Evolutionary conservation across 2,113 vertebrate genomes (phyloP).

Genomic region (Cyanistes caeruleus): DNA sequence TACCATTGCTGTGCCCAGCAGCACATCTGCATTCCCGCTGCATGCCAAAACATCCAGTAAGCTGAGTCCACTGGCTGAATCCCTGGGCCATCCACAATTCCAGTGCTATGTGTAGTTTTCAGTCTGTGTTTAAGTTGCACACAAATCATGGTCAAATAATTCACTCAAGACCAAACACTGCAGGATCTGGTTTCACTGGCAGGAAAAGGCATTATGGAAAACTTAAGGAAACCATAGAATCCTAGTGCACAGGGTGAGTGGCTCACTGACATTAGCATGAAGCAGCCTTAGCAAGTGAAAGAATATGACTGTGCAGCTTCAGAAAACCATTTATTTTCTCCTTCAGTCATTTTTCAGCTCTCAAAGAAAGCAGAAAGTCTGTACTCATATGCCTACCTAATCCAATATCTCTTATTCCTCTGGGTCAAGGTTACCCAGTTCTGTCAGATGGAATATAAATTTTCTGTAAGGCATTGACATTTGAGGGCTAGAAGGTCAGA

Average conservation of each 20-base stretch:
- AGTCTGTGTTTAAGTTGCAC: not conserved
- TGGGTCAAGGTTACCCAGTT: not conserved
- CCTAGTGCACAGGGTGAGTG: not conserved
- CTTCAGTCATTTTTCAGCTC: not conserved
- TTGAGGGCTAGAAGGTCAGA: not conserved
- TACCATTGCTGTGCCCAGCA: not conserved
- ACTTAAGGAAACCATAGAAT: not conserved
- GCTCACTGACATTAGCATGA: not conserved
- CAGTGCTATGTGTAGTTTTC: not conserved
- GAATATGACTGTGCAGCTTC: not conserved
- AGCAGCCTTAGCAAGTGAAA: not conserved
- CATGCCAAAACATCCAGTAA: not conserved
- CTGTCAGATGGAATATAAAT: not conserved
- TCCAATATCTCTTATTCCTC: not conserved
- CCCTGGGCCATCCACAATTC: not conserved
- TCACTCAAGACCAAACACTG: not conserved
- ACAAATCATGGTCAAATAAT: constrained; percentile 47
- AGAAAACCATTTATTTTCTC: not conserved
- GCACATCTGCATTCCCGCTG: not conserved
- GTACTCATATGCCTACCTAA: not conserved
- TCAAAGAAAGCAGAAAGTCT: not conserved
- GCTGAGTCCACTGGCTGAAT: not conserved
- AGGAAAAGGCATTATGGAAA: constrained; percentile 39
- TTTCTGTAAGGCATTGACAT: not conserved
- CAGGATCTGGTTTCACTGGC: constrained; percentile 27